Evolutionary conservation across 2,113 vertebrate species (phyloP), one percentile per base, ranked within the genome.

Genomic region (Aptenodytes forsteri): DNA sequence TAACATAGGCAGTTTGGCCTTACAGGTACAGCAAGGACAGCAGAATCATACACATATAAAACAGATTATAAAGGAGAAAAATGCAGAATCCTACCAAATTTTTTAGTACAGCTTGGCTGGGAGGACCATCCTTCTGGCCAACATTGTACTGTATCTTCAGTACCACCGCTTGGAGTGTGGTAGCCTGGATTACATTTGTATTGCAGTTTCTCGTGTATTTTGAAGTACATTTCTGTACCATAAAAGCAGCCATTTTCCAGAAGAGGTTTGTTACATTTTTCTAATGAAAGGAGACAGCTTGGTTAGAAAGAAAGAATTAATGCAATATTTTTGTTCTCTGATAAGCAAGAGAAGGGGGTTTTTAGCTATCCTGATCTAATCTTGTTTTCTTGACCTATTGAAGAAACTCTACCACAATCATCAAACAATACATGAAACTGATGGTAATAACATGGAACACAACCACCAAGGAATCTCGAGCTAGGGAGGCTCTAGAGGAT

Each of bases 101-200:
- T 94, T 79, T 96, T 87, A 20, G 54, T 92, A 19, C 98, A 98
- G 73, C 72, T 70, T n/a, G 98, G 97, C 21, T 89, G 97, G 54
- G 90, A 91, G 67, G 98, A 98, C 98, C 98, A 98, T 42, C 98
- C 98, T 14, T 83, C 66, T 13, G 95, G 16, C 13, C 50, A 91
- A 86, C 98, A 98, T 3, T 97, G 96, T 32, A 98, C 58, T 12
- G 77, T 95, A 40, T 89, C 97, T 46, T 98, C 94, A 18, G 80
- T 58, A 40, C 61, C 61, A 18, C 98, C 97, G 0, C 72, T 66
- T 2, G 67, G 66, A 86, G 96, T 87, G 75, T 94, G 89, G 64
- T 97, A 98, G 40, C 98, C 98, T 23, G 95, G 82, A 42, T 95
- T 29, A 42, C 98, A 98, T 40, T 55, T 52, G 29, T 98, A 98